These are phyloP conservation scores for Ephestia elutella DNA, from an alignment of 1,140 invertebrate genomes.

Conservation along the genomic window DNA sequence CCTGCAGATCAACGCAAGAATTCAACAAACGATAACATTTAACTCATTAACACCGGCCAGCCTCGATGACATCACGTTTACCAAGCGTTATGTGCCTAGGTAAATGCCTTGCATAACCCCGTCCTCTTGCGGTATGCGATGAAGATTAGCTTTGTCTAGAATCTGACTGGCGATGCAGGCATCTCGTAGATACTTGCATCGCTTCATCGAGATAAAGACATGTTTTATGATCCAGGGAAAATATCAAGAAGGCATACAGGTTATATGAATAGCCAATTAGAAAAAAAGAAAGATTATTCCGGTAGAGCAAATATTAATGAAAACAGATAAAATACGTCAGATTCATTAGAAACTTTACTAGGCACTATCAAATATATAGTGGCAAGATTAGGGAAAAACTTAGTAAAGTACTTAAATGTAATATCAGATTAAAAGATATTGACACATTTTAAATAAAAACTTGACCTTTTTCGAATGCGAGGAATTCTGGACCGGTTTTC, in stretches of 20 bases:
- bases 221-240: neutral
- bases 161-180: neutral
- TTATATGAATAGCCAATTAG: neutral
- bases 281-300: too few relatives aligned
- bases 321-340: too few relatives aligned
- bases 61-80: slow-evolving; percentile 28
- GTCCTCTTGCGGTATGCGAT: neutral
- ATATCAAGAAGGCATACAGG: neutral
- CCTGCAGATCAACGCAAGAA: neutral
- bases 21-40: neutral
- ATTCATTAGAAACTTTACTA: too few relatives aligned
- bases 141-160: neutral
- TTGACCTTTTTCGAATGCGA: slow-evolving; percentile 2
- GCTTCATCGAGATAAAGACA: neutral
- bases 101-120: neutral
- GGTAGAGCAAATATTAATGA: too few relatives aligned
- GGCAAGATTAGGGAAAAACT: too few relatives aligned
- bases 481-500: slow-evolving; percentile 1
- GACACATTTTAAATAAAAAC: neutral
- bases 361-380: too few relatives aligned
- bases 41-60: neutral
- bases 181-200: neutral
- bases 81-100: slow-evolving; percentile 7
- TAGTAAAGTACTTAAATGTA: too few relatives aligned
- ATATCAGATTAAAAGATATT: too few relatives aligned